Base-by-base conservation (phyloP, 2,113 vertebrate species). In the Microcebus lehilahytsara region DNA sequence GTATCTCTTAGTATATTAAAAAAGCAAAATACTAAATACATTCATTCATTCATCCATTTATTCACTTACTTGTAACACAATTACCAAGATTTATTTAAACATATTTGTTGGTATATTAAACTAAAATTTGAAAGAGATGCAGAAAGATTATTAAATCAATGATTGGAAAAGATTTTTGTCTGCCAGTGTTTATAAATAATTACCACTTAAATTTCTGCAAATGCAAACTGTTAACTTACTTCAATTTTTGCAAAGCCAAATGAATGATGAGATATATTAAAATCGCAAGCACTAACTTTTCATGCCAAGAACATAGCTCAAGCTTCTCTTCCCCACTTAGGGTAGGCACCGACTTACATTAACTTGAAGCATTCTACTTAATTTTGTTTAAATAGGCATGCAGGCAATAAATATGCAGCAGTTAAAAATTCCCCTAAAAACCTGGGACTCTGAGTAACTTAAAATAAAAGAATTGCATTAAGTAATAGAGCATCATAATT, bases 231-330 rank as follows among this genome's bases (percentile, higher is more conserved):
- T 62, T 91, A 86, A 80, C 30, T 46, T 53, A 62, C 20, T 85
- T 93, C 32, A 92, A 19, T 72, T 94, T 78, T 78, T 81, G 64
- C 79, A 92, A 96, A 96, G 60, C 66, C 79, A 93, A 89, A 93
- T 80, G 79, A 71, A 84, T 9, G 56, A 93, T 93, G 30, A 86
- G 30, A n/a, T 78, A 91, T 16, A 71, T 58, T 75, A 53, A 92
- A 96, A 84, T 32, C 78, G 96, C 30, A 94, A 93, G 46, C 42
- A 90, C 16, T 62, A 69, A 95, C 7, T 90, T 93, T 97, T 83
- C 92, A 93, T 96, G 71, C 49, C 60, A 95, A 97, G 32, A 53
- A 71, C 27, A 95, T 5, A 83, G 37, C 20, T 89, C 51, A 75
- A n/a, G 19, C n/a, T 16, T 85, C 6, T 17, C 22, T 81, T 92